Conservation (phyloP, 2,797 vertebrate species). For the Manis pentadactyla region DNA sequence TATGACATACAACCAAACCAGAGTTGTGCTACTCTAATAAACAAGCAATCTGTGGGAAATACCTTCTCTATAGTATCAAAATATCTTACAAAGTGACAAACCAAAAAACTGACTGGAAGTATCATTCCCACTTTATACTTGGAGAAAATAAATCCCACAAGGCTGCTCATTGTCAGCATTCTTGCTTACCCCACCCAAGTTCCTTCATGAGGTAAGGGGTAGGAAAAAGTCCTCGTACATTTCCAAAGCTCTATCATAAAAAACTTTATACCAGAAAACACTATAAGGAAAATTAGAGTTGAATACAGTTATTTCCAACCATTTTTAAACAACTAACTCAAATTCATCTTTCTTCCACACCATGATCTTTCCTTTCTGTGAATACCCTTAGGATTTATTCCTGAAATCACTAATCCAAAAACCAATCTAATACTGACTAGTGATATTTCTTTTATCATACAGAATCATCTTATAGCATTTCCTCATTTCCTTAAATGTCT, state of each 20-base stretch:
- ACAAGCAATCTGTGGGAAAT: background rate
- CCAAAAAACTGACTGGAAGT: background rate
- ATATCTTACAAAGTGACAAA: background rate
- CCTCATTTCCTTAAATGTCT: conserved; percentile 20
- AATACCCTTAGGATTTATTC: background rate
- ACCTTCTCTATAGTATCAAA: background rate
- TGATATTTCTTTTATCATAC: conserved; percentile 43
- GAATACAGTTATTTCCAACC: conserved; percentile 39
- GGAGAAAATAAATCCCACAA: conserved; percentile 48
- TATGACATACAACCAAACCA: background rate
- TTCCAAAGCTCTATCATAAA: conserved; percentile 20
- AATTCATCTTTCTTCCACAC: conserved; percentile 34
- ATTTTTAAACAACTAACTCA: conserved; percentile 60
- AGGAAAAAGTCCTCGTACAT: background rate
- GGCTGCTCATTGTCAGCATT: conserved; percentile 28
- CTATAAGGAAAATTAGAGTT: background rate
- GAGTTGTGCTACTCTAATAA: background rate
- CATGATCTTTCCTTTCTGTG: conserved; percentile 38
- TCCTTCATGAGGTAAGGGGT: background rate
- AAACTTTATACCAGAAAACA: conserved; percentile 35
- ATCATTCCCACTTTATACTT: conserved; percentile 42
- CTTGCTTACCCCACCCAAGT: background rate
- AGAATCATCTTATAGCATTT: conserved; percentile 38
- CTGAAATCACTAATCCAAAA: conserved; percentile 57
- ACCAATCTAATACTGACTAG: conserved; percentile 40